Conservation (phyloP, 2,888 invertebrate genomes). For the Xestia xanthographa region DNA sequence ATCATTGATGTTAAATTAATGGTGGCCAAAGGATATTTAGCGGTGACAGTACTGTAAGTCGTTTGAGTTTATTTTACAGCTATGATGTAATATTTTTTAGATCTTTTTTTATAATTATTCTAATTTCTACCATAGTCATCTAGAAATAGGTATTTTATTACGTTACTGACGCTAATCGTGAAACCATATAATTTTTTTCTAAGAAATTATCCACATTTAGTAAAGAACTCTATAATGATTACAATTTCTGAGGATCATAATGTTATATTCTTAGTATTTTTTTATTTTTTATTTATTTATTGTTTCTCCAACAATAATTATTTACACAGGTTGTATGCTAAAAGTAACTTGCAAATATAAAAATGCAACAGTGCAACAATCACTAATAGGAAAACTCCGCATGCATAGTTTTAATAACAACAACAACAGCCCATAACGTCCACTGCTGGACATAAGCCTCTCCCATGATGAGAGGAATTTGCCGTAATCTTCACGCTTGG, state of each 20-base stretch:
- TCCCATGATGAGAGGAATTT: too few relatives aligned
- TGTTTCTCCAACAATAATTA: too few relatives aligned
- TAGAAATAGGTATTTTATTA: neutral
- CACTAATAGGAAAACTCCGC: too few relatives aligned
- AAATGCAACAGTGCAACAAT: too few relatives aligned
- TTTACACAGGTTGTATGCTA: too few relatives aligned
- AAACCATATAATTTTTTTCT: neutral
- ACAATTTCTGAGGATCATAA: neutral
- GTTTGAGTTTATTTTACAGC: constrained; percentile 14
- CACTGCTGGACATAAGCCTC: too few relatives aligned
- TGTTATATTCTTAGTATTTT: neutral
- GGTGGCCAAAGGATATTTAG: constrained; percentile 46
- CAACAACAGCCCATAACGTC: too few relatives aligned
- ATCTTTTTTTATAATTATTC: neutral
- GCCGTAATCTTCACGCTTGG: too few relatives aligned
- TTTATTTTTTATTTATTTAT: too few relatives aligned
- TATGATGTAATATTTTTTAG: neutral
- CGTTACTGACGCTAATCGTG: neutral
- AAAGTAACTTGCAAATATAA: too few relatives aligned
- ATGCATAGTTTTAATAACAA: too few relatives aligned
- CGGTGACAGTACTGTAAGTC: constrained; percentile 47
- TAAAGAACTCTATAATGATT: neutral
- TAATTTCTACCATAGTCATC: neutral
- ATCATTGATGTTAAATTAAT: constrained; percentile 52
- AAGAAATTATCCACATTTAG: neutral